Evolutionary conservation across 2,888 invertebrate genomes (phyloP), one percentile per base, ranked within the genome.

Genomic region (Elmis aenea): DNA sequence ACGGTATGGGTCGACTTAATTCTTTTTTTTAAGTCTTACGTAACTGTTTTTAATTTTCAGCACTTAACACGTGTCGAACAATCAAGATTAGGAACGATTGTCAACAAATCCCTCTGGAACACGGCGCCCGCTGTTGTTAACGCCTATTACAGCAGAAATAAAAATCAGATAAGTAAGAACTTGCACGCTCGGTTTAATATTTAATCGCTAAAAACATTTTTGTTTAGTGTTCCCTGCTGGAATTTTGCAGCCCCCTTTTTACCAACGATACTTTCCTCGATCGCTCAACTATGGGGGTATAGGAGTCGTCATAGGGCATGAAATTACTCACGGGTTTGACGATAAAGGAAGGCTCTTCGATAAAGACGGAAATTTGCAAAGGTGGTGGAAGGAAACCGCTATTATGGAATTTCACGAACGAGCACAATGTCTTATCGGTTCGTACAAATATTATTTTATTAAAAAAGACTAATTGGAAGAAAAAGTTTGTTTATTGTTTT

Each of bases 171-270:
- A 35, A 87, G 76, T 76, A 60, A 66, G 71, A 59, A 16, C 12
- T 11, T 9, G 14, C 8, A 13, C 5, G n/a, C n/a, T 38, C n/a
- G 3, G 23, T 5, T 23, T 12, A 10, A 3, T 26, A n/a, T n/a
- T 5, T 8, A 33, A 34, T 26, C 8, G 6, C 20, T 13, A 29
- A 33, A 11, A 6, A 11, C 2, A 25, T 25, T 22, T 9, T 6
- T 13, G 6, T 51, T 14, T 54, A 74, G 81, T 91, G 76, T 92
- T 94, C 65, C 94, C 94, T 1, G 94, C 94, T 1, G 94, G 93
- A 0, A 94, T 95, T 52, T 69, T 95, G 2, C 95, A 95, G 63
- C 91, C 93, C 0, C 93, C 94, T 0, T 95, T 95, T 68, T 95
- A 94, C 59, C 88, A 91, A 64, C 74, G 85, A 8, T 77, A 85